Evolutionary conservation across 2,797 vertebrate genomes (phyloP).

Genomic region (Xenentodon cancila): DNA sequence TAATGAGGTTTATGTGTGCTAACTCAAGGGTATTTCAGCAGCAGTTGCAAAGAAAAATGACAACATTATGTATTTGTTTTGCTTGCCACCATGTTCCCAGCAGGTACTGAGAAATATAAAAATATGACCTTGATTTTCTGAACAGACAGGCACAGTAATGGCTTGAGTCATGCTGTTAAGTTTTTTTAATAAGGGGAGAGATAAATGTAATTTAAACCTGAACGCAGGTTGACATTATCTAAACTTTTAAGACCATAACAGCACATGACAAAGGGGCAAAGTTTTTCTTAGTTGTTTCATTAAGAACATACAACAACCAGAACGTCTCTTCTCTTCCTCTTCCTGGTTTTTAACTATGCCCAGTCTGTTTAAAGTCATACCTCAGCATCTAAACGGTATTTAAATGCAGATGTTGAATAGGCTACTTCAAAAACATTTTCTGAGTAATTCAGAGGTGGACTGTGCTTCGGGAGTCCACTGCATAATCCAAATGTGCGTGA

Average conservation of each 20-base stretch:
- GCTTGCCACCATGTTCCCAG: constrained; percentile 33
- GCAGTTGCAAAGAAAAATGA: constrained; percentile 19
- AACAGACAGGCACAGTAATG: background rate
- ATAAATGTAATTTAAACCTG: background rate
- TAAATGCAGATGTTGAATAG: too few species aligned
- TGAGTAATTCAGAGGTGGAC: too few species aligned
- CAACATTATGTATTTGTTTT: constrained; percentile 30
- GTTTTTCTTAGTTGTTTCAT: too few species aligned
- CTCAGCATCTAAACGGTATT: too few species aligned
- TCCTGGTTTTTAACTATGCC: too few species aligned
- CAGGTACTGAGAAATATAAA: constrained; percentile 3
- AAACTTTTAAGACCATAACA: background rate
- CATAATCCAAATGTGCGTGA: too few species aligned
- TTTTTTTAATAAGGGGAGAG: background rate
- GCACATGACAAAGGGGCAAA: background rate
- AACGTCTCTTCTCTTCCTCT: too few species aligned
- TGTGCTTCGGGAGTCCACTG: too few species aligned
- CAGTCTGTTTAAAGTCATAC: too few species aligned
- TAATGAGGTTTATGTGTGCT: constrained; percentile 34
- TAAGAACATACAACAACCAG: too few species aligned
- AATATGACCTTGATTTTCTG: constrained; percentile 6
- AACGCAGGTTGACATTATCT: background rate
- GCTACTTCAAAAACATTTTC: too few species aligned
- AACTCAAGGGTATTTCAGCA: constrained; percentile 27
- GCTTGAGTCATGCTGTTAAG: background rate